A percentile compares a stretch with the other conserved stretches of the same genome.
phyloP scores from a whole-genome alignment of 2,888 invertebrate species.

The Drosophila anceps region DNA sequence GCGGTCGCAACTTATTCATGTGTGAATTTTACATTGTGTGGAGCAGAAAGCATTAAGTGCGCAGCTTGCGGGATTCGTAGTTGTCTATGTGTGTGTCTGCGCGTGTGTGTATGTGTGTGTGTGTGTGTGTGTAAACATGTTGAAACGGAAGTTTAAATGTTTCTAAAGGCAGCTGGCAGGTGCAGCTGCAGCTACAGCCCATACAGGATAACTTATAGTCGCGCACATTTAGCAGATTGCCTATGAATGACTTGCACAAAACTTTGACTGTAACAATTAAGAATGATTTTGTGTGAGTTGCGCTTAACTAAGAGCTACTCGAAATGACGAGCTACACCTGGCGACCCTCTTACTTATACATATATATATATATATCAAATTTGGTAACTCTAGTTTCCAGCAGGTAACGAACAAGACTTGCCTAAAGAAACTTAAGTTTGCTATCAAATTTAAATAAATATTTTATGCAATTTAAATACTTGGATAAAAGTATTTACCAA shows the following conservation, averaged over 20 bases:
- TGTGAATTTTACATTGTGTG: constrained; percentile 10
- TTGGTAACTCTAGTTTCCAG: background rate
- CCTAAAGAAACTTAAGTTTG: background rate
- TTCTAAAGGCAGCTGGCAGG: background rate
- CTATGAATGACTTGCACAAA: constrained; percentile 9
- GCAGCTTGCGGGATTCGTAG: constrained; percentile 12
- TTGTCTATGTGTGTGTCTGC: background rate
- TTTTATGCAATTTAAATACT: background rate
- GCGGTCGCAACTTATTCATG: constrained; percentile 19
- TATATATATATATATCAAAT: background rate
- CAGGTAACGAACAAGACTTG: background rate
- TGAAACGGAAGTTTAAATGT: constrained; percentile 4
- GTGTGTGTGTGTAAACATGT: background rate
- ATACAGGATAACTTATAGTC: constrained; percentile 10
- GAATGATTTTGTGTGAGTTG: background rate
- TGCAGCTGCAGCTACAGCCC: background rate
- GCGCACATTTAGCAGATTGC: constrained; percentile 9
- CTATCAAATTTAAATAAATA: background rate
- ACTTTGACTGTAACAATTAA: constrained; percentile 1
- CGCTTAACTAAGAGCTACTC: constrained; percentile 1
- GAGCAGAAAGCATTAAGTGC: constrained; percentile 12
- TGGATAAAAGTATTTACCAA: no score
- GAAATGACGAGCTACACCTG: background rate
- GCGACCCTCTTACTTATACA: background rate
- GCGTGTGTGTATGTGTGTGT: background rate